These are phyloP conservation scores for Idaea aversata DNA, from an alignment of 2,888 invertebrate genomes.

Conservation along the genomic window DNA sequence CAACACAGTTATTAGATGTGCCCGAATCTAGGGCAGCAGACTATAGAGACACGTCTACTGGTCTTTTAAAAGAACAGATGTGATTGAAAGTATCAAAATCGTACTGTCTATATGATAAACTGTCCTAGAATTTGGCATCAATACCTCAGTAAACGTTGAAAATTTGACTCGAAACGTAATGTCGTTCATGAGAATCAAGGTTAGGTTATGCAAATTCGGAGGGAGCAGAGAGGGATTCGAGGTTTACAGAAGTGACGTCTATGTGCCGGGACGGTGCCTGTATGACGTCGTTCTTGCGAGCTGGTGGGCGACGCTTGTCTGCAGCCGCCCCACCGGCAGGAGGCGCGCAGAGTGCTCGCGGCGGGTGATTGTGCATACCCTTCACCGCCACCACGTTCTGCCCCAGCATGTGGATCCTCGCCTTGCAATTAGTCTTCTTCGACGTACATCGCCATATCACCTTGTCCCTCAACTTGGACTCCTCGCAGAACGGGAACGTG, in stretches of 20 bases:
- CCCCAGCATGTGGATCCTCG: slow-evolving; percentile 74
- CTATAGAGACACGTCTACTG: neutral
- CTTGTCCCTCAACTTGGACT: slow-evolving; percentile 74
- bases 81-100: too few relatives aligned
- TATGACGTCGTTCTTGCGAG: slow-evolving; percentile 26
- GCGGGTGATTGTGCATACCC: slow-evolving; percentile 77
- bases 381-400: slow-evolving; percentile 73
- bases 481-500: slow-evolving; percentile 77
- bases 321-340: slow-evolving; percentile 14
- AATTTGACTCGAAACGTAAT: neutral
- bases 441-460: slow-evolving; percentile 78
- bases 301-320: slow-evolving; percentile 26
- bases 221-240: slow-evolving; percentile 33
- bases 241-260: slow-evolving; percentile 21
- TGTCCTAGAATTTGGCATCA: neutral
- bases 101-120: neutral
- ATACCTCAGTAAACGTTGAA: neutral
- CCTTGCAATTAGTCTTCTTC: slow-evolving; percentile 77
- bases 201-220: slow-evolving; percentile 31
- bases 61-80: neutral
- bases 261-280: too few relatives aligned
- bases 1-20: too few relatives aligned
- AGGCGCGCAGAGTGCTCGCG: slow-evolving; percentile 56
- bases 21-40: too few relatives aligned
- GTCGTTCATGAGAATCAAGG: neutral